These are phyloP conservation scores for Poecilia velifera DNA, from an alignment of 2,797 vertebrate genomes.

Conservation along the genomic window DNA sequence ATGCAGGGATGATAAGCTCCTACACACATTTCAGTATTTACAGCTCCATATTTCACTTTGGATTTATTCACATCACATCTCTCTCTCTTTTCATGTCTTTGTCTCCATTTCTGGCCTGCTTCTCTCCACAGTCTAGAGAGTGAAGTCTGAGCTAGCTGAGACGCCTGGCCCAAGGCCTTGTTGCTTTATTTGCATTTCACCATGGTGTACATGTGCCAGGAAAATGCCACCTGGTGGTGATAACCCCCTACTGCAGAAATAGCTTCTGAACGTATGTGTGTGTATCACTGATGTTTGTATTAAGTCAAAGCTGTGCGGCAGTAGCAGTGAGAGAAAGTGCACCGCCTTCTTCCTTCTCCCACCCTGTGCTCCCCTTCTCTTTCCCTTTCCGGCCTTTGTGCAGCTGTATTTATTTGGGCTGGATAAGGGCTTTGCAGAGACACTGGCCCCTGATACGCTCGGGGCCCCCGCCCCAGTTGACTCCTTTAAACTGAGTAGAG, in stretches of 20 bases:
- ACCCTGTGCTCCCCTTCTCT: slow-evolving; percentile 64
- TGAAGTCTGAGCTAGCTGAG: slow-evolving; percentile 76
- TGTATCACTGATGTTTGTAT: slow-evolving; percentile 46
- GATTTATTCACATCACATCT: slow-evolving; percentile 69
- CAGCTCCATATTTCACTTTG: slow-evolving; percentile 66
- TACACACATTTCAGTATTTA: slow-evolving; percentile 62
- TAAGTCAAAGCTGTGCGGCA: slow-evolving; percentile 43
- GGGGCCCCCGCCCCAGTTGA: slow-evolving; percentile 59
- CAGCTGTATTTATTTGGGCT: slow-evolving; percentile 76
- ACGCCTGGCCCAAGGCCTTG: slow-evolving; percentile 75
- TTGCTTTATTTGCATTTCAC: slow-evolving; percentile 80
- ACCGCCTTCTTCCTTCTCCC: slow-evolving; percentile 46
- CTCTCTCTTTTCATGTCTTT: slow-evolving; percentile 69
- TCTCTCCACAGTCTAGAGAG: slow-evolving; percentile 71
- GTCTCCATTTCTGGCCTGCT: slow-evolving; percentile 65
- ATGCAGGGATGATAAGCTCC: slow-evolving; percentile 60
- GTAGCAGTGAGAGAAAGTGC: slow-evolving; percentile 52
- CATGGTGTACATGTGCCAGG: slow-evolving; percentile 65
- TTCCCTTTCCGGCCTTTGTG: slow-evolving; percentile 76
- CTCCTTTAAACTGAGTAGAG: slow-evolving; percentile 74
- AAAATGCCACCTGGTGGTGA: slow-evolving; percentile 76
- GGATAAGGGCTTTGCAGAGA: slow-evolving; percentile 62
- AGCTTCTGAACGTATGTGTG: slow-evolving; percentile 14
- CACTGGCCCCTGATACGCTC: slow-evolving; percentile 64
- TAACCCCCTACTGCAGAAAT: slow-evolving; percentile 42